Conservation (phyloP, 35 echinoderm and acorn worm species). For the Ptychodera flava region DNA sequence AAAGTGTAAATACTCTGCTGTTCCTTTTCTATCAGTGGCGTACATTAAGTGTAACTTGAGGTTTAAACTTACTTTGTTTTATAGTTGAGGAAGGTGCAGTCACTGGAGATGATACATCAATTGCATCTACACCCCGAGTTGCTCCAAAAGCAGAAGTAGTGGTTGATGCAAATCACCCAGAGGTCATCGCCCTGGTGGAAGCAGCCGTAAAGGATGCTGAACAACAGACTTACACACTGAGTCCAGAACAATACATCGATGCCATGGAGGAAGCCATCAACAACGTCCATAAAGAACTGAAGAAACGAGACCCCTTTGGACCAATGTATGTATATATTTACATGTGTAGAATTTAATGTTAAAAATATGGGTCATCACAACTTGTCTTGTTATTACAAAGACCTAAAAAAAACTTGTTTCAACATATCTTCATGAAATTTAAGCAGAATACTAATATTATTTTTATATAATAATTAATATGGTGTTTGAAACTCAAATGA, state of each 20-base stretch:
- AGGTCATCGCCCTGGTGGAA: conserved; percentile 40
- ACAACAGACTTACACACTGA: conserved; percentile 65
- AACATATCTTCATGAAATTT: too few relatives aligned
- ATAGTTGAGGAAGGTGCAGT: background rate
- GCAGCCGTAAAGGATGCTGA: conserved; percentile 44
- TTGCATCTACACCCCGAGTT: conserved; percentile 15
- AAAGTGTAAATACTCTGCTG: too few relatives aligned
- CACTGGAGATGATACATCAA: background rate
- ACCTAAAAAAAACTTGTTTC: too few relatives aligned
- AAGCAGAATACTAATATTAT: too few relatives aligned
- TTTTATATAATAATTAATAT: too few relatives aligned
- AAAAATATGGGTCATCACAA: too few relatives aligned
- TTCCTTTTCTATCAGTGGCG: too few relatives aligned
- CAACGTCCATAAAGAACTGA: conserved; percentile 79
- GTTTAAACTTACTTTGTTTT: too few relatives aligned
- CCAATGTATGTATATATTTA: conserved; percentile 76
- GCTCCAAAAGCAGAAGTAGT: conserved; percentile 46
- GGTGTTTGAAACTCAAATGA: too few relatives aligned
- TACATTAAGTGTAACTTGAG: too few relatives aligned
- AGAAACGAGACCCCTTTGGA: conserved; percentile 45
- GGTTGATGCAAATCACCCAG: conserved; percentile 57
- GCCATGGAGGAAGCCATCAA: conserved; percentile 73
- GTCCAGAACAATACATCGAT: conserved; percentile 81
- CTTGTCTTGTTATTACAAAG: too few relatives aligned
- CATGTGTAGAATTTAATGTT: too few relatives aligned